A percentile compares a stretch with the other conserved stretches of the same genome.
Conservation (phyloP, 2,797 vertebrate species). For the Rhinatrema bivittatum region DNA sequence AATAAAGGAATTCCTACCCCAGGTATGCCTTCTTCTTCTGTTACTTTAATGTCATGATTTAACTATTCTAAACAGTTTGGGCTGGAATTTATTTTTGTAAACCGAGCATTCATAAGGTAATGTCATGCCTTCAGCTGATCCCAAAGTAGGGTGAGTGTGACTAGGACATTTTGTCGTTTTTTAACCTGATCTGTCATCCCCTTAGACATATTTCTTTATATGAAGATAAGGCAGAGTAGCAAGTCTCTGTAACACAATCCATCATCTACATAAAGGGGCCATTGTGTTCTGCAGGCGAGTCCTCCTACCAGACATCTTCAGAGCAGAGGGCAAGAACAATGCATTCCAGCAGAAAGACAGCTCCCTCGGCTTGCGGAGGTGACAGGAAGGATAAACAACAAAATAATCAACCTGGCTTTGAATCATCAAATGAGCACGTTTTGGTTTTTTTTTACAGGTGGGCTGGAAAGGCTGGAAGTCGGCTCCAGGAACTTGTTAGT, state of each 20-base stretch:
- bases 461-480: conserved; percentile 37
- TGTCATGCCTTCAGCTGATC: conserved; percentile 9
- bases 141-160: conserved; percentile 7
- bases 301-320: conserved; percentile 34
- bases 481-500: too few relatives aligned
- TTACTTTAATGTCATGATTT: not conserved
- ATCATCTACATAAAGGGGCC: conserved; percentile 48
- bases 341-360: not conserved
- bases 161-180: not conserved
- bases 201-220: conserved; percentile 13
- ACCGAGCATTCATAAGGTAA: not conserved
- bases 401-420: not conserved
- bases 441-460: not conserved
- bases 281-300: conserved; percentile 66
- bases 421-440: not conserved
- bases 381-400: conserved; percentile 6
- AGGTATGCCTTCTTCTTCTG: too few relatives aligned
- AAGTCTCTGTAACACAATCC: conserved; percentile 15
- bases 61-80: not conserved
- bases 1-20: too few relatives aligned
- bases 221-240: conserved; percentile 29
- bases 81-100: fast-evolving
- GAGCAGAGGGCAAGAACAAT: not conserved
- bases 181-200: not conserved
- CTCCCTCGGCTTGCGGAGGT: fast-evolving